Percentiles rank a stretch among this genome's conserved stretches.
phyloP scores from a whole-genome alignment of 2,888 invertebrate genomes.

The Mimachlamys varia region DNA sequence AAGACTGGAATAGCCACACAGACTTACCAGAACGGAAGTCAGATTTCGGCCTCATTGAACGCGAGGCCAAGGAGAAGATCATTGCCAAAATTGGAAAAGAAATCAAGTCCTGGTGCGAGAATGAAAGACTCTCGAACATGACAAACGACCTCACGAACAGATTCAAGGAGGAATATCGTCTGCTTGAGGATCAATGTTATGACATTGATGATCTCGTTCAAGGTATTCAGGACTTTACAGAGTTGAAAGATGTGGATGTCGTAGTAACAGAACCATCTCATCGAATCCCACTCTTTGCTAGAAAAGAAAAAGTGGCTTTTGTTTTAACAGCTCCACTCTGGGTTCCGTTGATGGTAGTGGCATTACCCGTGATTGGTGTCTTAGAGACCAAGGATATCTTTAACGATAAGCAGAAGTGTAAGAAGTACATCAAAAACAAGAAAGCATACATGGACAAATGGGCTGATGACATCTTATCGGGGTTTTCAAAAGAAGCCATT shows the following conservation, averaged over 20 bases:
- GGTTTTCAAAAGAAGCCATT: background rate
- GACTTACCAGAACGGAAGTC: slow-evolving; percentile 6
- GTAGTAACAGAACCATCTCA: background rate
- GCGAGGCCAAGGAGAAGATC: slow-evolving; percentile 55
- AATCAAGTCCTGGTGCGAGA: slow-evolving; percentile 57
- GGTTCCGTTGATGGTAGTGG: slow-evolving; percentile 63
- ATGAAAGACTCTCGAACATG: slow-evolving; percentile 44
- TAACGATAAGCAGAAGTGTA: slow-evolving; percentile 48
- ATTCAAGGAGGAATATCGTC: slow-evolving; percentile 56
- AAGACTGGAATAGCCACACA: slow-evolving; percentile 35
- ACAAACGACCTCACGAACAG: slow-evolving; percentile 51
- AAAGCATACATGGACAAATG: slow-evolving; percentile 55
- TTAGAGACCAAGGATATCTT: slow-evolving; percentile 56
- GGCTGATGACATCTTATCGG: slow-evolving; percentile 49
- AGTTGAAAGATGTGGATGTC: background rate
- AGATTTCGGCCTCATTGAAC: slow-evolving; percentile 61
- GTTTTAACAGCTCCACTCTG: slow-evolving; percentile 62
- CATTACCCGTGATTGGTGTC: slow-evolving; percentile 59
- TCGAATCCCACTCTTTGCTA: slow-evolving; percentile 54
- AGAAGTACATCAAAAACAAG: slow-evolving; percentile 56
- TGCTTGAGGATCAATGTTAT: slow-evolving; percentile 56
- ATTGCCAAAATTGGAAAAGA: slow-evolving; percentile 50
- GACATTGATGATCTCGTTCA: slow-evolving; percentile 57
- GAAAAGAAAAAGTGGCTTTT: slow-evolving; percentile 60
- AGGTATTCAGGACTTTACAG: slow-evolving; percentile 43